phyloP scores from a whole-genome alignment of 2,888 invertebrate genomes.

The Eudemis profundana region DNA sequence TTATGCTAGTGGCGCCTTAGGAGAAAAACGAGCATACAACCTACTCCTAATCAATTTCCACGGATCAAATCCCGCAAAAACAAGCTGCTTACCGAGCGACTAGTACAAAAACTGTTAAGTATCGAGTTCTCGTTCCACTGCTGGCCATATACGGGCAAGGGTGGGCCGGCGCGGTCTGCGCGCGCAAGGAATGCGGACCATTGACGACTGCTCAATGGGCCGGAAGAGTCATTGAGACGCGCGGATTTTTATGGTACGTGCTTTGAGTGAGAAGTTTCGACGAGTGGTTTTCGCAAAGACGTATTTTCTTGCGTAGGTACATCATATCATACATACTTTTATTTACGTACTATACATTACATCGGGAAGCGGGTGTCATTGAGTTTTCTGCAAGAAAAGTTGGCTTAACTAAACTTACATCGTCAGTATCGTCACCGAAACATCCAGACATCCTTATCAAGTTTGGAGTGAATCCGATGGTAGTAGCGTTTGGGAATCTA shows the following conservation, averaged over 20 bases:
- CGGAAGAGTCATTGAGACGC: conserved; percentile 36
- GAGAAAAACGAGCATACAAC: conserved; percentile 20
- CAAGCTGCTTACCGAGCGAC: conserved; percentile 7
- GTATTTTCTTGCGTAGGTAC: conserved; percentile 1
- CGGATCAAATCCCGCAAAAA: conserved; percentile 28
- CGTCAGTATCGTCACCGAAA: no score
- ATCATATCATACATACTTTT: background rate
- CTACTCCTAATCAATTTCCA: conserved; percentile 23
- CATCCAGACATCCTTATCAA: no score
- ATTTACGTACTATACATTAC: no score
- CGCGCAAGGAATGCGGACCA: conserved; percentile 62
- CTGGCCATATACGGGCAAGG: conserved; percentile 53
- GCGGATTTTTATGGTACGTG: conserved; percentile 35
- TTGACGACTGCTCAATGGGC: conserved; percentile 61
- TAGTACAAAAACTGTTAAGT: conserved; percentile 33
- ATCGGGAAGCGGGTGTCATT: no score
- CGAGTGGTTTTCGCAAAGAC: conserved; percentile 14
- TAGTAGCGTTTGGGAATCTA: no score
- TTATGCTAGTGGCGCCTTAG: background rate
- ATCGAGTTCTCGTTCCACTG: conserved; percentile 56
- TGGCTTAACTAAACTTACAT: no score
- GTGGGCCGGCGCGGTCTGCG: conserved; percentile 53
- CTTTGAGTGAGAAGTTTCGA: conserved; percentile 21
- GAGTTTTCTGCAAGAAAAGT: no score
- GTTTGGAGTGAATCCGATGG: no score